Percentiles rank a stretch among this genome's conserved stretches.
Conservation (phyloP, 2,113 vertebrate species). For the Panurus biarmicus region DNA sequence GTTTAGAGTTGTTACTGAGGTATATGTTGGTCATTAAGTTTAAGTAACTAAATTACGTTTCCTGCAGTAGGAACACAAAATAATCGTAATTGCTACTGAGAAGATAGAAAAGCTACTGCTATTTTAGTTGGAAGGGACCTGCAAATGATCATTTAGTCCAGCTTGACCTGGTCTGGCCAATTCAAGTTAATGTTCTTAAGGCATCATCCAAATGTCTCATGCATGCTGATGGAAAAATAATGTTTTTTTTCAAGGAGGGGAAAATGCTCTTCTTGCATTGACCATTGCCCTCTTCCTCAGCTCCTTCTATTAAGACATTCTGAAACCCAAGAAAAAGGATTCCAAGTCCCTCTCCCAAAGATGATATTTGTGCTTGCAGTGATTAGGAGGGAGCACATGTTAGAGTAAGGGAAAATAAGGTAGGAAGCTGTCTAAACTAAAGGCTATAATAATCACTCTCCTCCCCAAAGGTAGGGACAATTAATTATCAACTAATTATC, state of each 20-base stretch:
- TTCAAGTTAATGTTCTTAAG: not conserved
- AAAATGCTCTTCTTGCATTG: not conserved
- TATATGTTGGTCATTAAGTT: not conserved
- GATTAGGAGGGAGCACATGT: fast-evolving
- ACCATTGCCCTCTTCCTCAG: not conserved
- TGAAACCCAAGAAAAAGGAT: not conserved
- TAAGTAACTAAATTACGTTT: not conserved
- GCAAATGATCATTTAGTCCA: not conserved
- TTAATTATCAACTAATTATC: not conserved
- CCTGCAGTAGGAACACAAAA: not conserved
- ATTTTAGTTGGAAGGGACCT: not conserved
- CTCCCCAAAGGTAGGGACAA: not conserved
- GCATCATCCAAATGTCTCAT: not conserved
- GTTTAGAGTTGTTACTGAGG: not conserved
- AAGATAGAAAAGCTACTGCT: not conserved
- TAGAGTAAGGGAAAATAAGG: not conserved
- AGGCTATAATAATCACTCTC: not conserved
- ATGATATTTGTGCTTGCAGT: not conserved
- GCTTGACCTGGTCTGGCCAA: not conserved
- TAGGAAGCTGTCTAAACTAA: not conserved
- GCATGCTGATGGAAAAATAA: not conserved
- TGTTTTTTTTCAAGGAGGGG: not conserved
- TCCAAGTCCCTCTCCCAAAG: not conserved
- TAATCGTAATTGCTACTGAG: not conserved
- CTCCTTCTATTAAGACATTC: not conserved